Conservation (phyloP, 2,888 invertebrate species). For the Melinaea menophilus region DNA sequence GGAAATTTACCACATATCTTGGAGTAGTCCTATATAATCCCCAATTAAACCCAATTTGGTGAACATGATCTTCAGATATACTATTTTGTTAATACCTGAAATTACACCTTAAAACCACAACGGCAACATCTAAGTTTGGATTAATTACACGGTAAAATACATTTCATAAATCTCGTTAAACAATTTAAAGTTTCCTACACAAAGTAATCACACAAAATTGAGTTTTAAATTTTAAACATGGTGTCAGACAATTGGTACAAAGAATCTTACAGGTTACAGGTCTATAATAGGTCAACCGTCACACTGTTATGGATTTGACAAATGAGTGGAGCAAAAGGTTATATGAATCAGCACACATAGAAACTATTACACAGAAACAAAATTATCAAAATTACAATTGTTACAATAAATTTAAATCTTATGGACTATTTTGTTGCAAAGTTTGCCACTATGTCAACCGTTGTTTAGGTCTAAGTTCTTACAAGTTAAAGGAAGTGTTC, state of each 20-base stretch:
- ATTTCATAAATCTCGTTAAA: conserved; percentile 19
- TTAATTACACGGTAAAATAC: conserved; percentile 43
- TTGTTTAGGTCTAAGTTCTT: conserved; percentile 49
- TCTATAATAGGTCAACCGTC: background rate
- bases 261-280: conserved; percentile 1
- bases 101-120: conserved; percentile 56
- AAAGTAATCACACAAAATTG: background rate
- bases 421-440: conserved; percentile 60
- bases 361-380: conserved; percentile 26
- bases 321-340: background rate
- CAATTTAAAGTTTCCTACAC: background rate
- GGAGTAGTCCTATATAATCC: conserved; percentile 59
- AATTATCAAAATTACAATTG: conserved; percentile 30
- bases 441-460: conserved; percentile 62
- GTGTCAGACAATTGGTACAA: background rate
- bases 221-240: background rate
- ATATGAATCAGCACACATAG: conserved; percentile 14
- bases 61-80: conserved; percentile 57
- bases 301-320: conserved; percentile 7
- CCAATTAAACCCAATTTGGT: conserved; percentile 66
- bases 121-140: conserved; percentile 44
- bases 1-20: conserved; percentile 55
- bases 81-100: conserved; percentile 53
- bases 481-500: conserved; percentile 46
- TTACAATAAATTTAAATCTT: conserved; percentile 36